These are phyloP conservation scores for Xanthia icteritia DNA, from an alignment of 2,888 invertebrate species.

Conservation along the genomic window DNA sequence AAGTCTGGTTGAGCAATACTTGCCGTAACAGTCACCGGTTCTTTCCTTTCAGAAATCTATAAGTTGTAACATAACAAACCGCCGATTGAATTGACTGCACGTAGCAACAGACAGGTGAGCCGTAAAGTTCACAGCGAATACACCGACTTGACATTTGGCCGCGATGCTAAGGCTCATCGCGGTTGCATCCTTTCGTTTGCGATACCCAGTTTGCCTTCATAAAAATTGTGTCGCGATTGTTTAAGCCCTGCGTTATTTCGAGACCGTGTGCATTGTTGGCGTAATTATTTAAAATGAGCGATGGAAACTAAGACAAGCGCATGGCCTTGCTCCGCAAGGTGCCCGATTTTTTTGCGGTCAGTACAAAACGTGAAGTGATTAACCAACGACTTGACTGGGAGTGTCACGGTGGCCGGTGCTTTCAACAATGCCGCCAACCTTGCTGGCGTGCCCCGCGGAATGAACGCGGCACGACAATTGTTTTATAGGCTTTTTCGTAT, in stretches of 20 bases:
- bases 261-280: conserved; percentile 72
- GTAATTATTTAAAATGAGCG: conserved; percentile 80
- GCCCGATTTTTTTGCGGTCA: conserved; percentile 87
- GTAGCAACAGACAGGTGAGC: conserved; percentile 64
- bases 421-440: conserved; percentile 79
- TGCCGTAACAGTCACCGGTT: conserved; percentile 72
- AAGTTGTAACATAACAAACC: conserved; percentile 66
- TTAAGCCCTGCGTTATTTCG: conserved; percentile 63
- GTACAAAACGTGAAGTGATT: conserved; percentile 82
- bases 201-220: conserved; percentile 84
- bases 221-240: conserved; percentile 81
- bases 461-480: conserved; percentile 61
- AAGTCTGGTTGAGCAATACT: conserved; percentile 74
- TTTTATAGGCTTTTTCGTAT: conserved; percentile 62
- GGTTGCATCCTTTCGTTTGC: conserved; percentile 85
- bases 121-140: conserved; percentile 80
- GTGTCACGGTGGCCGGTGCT: conserved; percentile 76
- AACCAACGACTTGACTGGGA: conserved; percentile 78
- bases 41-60: conserved; percentile 72
- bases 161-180: conserved; percentile 74
- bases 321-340: conserved; percentile 84
- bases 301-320: conserved; percentile 81
- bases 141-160: conserved; percentile 83
- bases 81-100: conserved; percentile 54
- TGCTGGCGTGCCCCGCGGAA: conserved; percentile 61